These are phyloP conservation scores for Characodon lateralis DNA, from an alignment of 2,797 vertebrate species.

Conservation along the genomic window DNA sequence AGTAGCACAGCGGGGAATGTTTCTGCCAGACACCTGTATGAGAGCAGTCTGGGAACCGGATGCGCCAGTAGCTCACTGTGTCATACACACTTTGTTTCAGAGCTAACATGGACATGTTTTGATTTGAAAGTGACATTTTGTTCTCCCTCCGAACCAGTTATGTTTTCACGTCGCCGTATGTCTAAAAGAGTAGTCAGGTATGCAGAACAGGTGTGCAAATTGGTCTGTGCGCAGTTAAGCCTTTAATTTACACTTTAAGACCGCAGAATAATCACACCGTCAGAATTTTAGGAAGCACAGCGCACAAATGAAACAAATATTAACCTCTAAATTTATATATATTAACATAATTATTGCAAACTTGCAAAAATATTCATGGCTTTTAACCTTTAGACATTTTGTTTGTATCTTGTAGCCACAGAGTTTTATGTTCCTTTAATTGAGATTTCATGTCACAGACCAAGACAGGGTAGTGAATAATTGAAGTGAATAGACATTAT, in stretches of 20 bases:
- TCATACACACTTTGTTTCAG: constrained; percentile 70
- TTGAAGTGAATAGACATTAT: neutral
- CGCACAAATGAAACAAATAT: constrained; percentile 6
- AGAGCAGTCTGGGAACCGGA: constrained; percentile 69
- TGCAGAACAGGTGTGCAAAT: constrained; percentile 4
- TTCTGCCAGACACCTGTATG: constrained; percentile 58
- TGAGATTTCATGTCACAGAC: neutral
- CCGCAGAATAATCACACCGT: neutral
- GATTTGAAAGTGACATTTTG: constrained; percentile 66
- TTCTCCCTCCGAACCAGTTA: constrained; percentile 43
- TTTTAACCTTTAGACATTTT: neutral
- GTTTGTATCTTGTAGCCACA: neutral
- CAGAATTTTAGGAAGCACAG: neutral
- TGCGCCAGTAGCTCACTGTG: constrained; percentile 60
- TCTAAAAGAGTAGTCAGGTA: constrained; percentile 59
- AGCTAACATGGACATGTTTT: constrained; percentile 66
- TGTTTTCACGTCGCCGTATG: constrained; percentile 49
- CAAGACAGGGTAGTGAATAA: neutral
- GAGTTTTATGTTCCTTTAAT: neutral
- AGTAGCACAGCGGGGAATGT: constrained; percentile 72
- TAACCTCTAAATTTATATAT: constrained; percentile 26
- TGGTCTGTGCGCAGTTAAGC: constrained; percentile 1
- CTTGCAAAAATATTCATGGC: neutral
- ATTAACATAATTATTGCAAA: neutral
- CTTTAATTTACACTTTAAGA: constrained; percentile 3